Evolutionary conservation across 2,113 vertebrate genomes (phyloP), one percentile per base, ranked within the genome.

Genomic region (Gallinago jamesoni): DNA sequence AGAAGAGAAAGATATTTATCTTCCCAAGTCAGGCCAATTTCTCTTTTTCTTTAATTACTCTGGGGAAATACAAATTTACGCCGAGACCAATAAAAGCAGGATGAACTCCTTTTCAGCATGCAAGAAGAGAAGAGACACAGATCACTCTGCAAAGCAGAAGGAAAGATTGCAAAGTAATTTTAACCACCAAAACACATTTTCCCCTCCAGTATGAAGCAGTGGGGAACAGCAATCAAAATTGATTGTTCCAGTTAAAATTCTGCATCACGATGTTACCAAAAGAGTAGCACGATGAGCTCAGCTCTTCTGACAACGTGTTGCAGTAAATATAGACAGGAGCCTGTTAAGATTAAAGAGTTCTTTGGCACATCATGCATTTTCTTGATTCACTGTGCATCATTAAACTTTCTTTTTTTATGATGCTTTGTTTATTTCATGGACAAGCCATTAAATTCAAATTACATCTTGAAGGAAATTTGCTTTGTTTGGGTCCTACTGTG

Each of bases 371-470:
- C 66, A 39, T 90, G 76, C 8, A 48, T 97, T 96, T 95, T 87
- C 91, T 96, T 96, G 95, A 97, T 97, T 97, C 81, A 93, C 77
- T 69, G 56, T 85, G n/a, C 55, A 85, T 85, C 92, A 76, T 94
- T 96, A 89, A 89, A 88, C 64, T 76, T 88, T 43, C 43, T 88
- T 90, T 97, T 80, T 95, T 84, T 43, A 96, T 37, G 35, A 74
- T 63, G 41, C 37, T 97, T 97, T 97, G 93, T 96, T 97, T 96
- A 94, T 94, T 97, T 98, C 80, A 95, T 47, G 57, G 94, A 84
- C 45, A 95, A 96, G 70, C 62, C 86, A 89, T 96, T 97, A 94
- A 81, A 97, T 97, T 94, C 89, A 96, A 97, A 98, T 97, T 94
- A 92, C 20, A 53, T 83, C 69, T 92, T 94, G 87, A 96, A 95